Evolutionary conservation across 2,113 vertebrate species (phyloP).

Genomic region (Cygnus buccinator): DNA sequence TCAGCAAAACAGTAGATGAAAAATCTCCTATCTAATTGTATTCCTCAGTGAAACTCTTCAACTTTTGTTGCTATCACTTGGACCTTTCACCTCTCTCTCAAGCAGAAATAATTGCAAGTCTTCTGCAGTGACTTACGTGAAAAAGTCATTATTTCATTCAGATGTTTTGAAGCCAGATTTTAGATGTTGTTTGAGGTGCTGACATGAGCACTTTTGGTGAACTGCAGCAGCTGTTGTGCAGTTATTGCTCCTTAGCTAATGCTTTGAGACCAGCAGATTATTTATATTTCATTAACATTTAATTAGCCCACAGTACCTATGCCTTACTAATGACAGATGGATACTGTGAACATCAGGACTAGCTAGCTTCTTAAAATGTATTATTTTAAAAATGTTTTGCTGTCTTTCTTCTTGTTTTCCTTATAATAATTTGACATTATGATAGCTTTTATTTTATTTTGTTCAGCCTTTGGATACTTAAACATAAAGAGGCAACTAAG

Average conservation of each 20-base stretch:
- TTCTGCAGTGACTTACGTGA: slow-evolving; percentile 26
- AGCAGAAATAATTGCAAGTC: slow-evolving; percentile 28
- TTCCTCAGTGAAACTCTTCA: background rate
- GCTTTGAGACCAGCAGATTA: slow-evolving; percentile 58
- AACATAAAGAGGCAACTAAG: background rate
- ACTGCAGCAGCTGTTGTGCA: slow-evolving; percentile 66
- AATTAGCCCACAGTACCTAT: slow-evolving; percentile 68
- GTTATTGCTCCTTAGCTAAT: slow-evolving; percentile 63
- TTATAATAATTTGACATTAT: background rate
- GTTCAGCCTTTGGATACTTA: background rate
- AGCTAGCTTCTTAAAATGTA: background rate
- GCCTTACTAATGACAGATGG: slow-evolving; percentile 67
- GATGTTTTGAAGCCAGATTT: slow-evolving; percentile 50
- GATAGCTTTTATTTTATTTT: background rate
- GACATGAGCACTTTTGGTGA: slow-evolving; percentile 56
- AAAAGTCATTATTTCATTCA: slow-evolving; percentile 50
- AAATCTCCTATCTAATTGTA: background rate
- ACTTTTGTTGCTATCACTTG: background rate
- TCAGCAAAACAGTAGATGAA: background rate
- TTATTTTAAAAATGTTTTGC: slow-evolving; percentile 12
- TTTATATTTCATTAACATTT: slow-evolving; percentile 77
- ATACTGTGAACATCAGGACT: slow-evolving; percentile 28
- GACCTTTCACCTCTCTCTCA: slow-evolving; percentile 20
- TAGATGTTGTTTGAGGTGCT: slow-evolving; percentile 55
- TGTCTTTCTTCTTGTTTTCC: background rate